Evolutionary conservation across 2,113 vertebrate genomes (phyloP).

Genomic region (Bothrops jararaca): DNA sequence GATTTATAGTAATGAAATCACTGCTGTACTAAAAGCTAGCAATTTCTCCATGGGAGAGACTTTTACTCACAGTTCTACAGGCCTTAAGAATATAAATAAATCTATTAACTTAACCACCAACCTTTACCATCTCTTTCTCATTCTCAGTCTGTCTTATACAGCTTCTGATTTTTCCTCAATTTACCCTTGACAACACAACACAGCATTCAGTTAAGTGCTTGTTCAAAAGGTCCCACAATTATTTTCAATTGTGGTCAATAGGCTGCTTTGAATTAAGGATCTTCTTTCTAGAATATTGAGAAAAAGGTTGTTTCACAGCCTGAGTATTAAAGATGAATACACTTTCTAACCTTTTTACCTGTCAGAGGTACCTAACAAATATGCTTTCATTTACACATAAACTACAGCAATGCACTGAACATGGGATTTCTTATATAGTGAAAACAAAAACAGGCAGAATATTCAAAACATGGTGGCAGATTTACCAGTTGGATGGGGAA

Average conservation of each 20-base stretch:
- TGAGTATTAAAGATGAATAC: neutral
- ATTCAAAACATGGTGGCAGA: neutral
- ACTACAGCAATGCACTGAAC: neutral
- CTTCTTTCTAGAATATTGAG: neutral
- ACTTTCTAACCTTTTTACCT: neutral
- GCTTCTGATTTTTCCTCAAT: conserved; percentile 9
- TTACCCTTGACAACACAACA: neutral
- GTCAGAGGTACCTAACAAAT: neutral
- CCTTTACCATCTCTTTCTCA: conserved; percentile 32
- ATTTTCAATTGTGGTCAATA: conserved; percentile 40
- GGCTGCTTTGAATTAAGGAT: neutral
- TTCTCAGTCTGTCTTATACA: neutral
- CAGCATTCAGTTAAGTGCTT: conserved; percentile 2
- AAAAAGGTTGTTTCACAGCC: neutral
- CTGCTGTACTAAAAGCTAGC: neutral
- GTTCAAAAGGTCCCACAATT: conserved; percentile 10
- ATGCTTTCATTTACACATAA: neutral
- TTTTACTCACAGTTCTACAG: conserved; percentile 22
- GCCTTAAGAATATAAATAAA: conserved; percentile 22
- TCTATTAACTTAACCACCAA: conserved; percentile 43
- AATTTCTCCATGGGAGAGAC: fast-evolving
- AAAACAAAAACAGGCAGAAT: neutral
- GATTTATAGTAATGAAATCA: neutral
- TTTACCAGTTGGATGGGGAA: too few relatives aligned
- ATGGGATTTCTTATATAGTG: neutral